Base-by-base conservation (phyloP, 2,113 vertebrate species). In the Porphyrio hochstetteri region DNA sequence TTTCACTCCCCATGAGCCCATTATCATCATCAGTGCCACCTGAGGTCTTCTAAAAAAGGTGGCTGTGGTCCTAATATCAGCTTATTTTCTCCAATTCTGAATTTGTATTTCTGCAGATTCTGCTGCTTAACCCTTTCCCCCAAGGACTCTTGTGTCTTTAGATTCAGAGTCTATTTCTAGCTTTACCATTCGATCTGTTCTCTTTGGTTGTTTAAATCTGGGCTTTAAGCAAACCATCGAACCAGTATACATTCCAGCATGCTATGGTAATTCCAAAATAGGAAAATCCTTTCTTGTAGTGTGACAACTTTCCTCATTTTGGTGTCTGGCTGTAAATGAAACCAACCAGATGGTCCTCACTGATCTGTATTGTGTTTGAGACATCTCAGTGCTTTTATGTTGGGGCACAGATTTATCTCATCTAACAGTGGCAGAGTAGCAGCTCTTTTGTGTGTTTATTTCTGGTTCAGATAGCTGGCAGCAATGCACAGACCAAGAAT, bases 311-410 rank as follows among this genome's bases (percentile, higher is more conserved):
- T 84, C 29, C 81, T 90, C 59, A 64, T 96, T 96, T 94, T 90
- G 21, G 35, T 86, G 59, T 82, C 84, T 96, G 92, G 84, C 90
- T 92, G 77, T 55, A 94, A 88, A 90, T 56, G 56, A 92, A 95
- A 96, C 50, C 84, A 96, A 87, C 69, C 97, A 97, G 96, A 96
- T 97, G 96, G 96, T 92, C 56, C 50, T 83, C 40, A 7, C 72
- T 93, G 74, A 93, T 96, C 56, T 94, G 82, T 80, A 76, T 93
- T 94, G 36, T 95, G 76, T 76, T 44, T 61, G 92, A 90, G 90
- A 67, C 27, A 68, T 95, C 59, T 91, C 84, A 71, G 72, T 86
- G 87, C 74, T 93, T 97, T 95, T 95, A 90, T 95, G 92, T 88
- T 53, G 93, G 68, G 86, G 57, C 72, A 89, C 55, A 95, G 93